Base-by-base conservation (phyloP, 1,140 invertebrate species). In the Drosophila mauritiana region DNA sequence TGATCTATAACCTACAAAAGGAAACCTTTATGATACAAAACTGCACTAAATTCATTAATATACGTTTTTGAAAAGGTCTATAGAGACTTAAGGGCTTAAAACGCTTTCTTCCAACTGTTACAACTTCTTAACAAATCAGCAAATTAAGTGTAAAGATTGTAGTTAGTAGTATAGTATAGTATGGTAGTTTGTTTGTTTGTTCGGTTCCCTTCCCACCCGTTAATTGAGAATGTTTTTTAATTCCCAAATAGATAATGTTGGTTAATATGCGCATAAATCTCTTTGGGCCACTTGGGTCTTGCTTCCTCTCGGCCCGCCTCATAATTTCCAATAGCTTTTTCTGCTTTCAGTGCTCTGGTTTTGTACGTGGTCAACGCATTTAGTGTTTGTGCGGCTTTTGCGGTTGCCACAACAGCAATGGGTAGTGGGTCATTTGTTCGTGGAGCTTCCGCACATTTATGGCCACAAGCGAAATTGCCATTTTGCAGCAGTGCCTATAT, bases 361-460 rank as follows among this genome's bases (percentile, higher is more conserved):
- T 68, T 65, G 43, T 42, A 22, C 42, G 51, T 68, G 57, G 57
- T 55, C 59, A 55, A 27, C 63, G 67, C 69, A 55, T 65, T 64
- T 78, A 62, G 57, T 72, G 64, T 68, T 82, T 62, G 46, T 82
- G 80, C 43, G 79, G 80, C 58, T 82, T 82, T 83, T 83, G 80
- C 36, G 80, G 80, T 82, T 69, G 48, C 34, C 56, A 22, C 20
- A 22, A 22, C 20, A 22, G 20, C 20, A 22, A 3, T 22, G 20
- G 56, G 48, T 40, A 45, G 15, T 36, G 65, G 20, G n/a, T 59
- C 57, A 69, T 78, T 78, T 65, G 45, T 56, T 64, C 46, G n/a
- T 20, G 12, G 37, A 52, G 54, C 64, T 75, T 80, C 59, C 70
- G 72, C 78, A 64, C 78, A 58, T 80, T 69, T 55, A 56, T 69